Base-by-base conservation (phyloP, 2,888 invertebrate species). In the Taenaris catops region DNA sequence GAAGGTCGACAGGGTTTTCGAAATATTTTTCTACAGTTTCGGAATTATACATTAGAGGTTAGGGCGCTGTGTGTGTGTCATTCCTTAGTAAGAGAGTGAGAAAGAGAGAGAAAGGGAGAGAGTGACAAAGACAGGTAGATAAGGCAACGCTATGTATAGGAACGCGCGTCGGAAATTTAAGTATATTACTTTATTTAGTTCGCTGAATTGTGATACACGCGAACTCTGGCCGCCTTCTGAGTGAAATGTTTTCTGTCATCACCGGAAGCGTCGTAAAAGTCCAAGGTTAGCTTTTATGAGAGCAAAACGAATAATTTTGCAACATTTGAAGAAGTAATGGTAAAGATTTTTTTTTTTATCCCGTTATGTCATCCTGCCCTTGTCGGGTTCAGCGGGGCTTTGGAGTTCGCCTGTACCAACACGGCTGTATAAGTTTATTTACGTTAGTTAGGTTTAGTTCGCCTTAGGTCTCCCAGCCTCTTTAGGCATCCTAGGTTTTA, bases 1-100 rank as follows among this genome's bases (percentile, higher is more conserved):
- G n/a, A 57, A 58, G 63, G 64, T 46, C 48, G 63, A 75, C 74
- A 75, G 79, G 79, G 80, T 79, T 60, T 57, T 53, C 53, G 28
- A 41, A 28, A 36, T 44, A 39, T 37, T 41, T 44, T 41, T 38
- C 35, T 34, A 39, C 33, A 38, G 36, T 54, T 59, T 51, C 44
- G 62, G 62, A 65, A 11, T 20, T 21, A 8, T 23, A 62, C 36
- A 36, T 24, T 42, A 45, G 42, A 14, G 24, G n/a, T 31, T 29
- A 63, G 53, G 51, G 51, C 10, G 46, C 52, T 58, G 55, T 47
- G 34, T 58, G 55, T 47, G 34, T 63, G 65, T 58, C 78, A 75
- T 79, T 78, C 78, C 76, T 65, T 70, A 53, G 51, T 69, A 69
- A 75, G 71, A n/a, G n/a, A n/a, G 58, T 58, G 54, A 61, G n/a